phyloP scores from a whole-genome alignment of 2,888 invertebrate genomes.

The Drosophila meridionalis region DNA sequence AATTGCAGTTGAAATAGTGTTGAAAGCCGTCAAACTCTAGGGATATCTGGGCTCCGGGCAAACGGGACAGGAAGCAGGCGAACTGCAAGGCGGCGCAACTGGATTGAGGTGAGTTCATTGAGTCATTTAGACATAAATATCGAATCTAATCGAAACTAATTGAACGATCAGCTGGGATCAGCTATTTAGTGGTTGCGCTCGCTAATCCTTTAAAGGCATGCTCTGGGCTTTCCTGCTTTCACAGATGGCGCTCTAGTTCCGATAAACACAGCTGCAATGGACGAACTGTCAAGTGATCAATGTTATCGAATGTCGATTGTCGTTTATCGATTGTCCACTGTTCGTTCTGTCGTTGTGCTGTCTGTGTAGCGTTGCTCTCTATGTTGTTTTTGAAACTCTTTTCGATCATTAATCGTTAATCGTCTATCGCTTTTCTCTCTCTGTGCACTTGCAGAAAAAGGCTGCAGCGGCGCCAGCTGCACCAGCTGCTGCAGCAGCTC shows the following conservation, averaged over 20 bases:
- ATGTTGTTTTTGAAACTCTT: not conserved
- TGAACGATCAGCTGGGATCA: constrained; percentile 2
- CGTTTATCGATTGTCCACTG: constrained; percentile 25
- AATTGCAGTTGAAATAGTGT: constrained; percentile 34
- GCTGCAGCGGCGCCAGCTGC: constrained; percentile 65
- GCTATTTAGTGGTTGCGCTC: constrained; percentile 5
- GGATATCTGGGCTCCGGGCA: not conserved
- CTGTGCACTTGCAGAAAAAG: constrained; percentile 78
- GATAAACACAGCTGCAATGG: constrained; percentile 26
- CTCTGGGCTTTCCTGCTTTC: constrained; percentile 52
- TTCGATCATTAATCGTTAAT: constrained; percentile 27
- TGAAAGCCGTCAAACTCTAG: not conserved
- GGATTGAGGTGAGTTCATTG: constrained; percentile 39
- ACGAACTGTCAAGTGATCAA: constrained; percentile 49
- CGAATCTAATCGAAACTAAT: not conserved
- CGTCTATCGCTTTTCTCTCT: not conserved
- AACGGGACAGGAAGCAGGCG: not conserved
- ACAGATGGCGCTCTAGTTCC: constrained; percentile 48
- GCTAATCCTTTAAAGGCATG: constrained; percentile 3
- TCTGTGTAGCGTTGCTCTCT: constrained; percentile 31
- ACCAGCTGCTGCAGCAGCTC: constrained; percentile 45
- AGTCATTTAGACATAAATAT: not conserved
- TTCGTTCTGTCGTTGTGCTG: constrained; percentile 47
- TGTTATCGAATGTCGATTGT: constrained; percentile 37
- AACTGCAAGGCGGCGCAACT: not conserved